Conservation (phyloP, 2,888 invertebrate species). For the Andrena bicolor region DNA sequence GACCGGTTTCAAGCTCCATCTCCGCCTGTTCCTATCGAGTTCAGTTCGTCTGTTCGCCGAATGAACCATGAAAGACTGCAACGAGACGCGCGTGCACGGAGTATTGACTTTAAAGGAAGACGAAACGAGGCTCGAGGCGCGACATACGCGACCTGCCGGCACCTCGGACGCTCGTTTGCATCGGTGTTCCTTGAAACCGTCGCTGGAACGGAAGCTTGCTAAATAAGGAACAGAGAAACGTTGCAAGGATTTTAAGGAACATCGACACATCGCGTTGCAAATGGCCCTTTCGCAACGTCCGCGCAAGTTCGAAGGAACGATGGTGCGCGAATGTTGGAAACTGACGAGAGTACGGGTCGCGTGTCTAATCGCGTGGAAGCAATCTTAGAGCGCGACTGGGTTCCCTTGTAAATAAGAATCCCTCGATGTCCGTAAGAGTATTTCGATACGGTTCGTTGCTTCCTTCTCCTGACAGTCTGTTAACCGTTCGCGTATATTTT, state of each 20-base stretch:
- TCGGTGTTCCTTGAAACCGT: conserved; percentile 15
- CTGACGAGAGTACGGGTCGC: background rate
- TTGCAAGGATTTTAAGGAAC: background rate
- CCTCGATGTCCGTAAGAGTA: conserved; percentile 22
- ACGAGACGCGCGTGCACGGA: conserved; percentile 7
- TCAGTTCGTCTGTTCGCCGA: conserved; percentile 50
- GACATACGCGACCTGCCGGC: background rate
- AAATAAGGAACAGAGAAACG: background rate
- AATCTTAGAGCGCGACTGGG: conserved; percentile 14
- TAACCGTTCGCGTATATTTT: conserved; percentile 72
- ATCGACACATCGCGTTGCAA: background rate
- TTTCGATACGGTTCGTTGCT: conserved; percentile 29
- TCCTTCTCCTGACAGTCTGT: conserved; percentile 55
- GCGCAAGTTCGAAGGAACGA: background rate
- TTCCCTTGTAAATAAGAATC: conserved; percentile 66
- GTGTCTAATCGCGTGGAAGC: background rate
- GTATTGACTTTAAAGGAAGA: background rate
- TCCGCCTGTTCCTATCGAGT: conserved; percentile 50
- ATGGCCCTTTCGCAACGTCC: background rate
- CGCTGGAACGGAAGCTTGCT: background rate
- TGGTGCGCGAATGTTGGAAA: background rate
- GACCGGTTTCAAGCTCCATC: background rate
- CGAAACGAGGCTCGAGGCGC: background rate
- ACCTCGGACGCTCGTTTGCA: background rate
- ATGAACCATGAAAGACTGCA: conserved; percentile 44